phyloP scores from a whole-genome alignment of 1,140 invertebrate genomes.

The Metopolophium dirhodum region DNA sequence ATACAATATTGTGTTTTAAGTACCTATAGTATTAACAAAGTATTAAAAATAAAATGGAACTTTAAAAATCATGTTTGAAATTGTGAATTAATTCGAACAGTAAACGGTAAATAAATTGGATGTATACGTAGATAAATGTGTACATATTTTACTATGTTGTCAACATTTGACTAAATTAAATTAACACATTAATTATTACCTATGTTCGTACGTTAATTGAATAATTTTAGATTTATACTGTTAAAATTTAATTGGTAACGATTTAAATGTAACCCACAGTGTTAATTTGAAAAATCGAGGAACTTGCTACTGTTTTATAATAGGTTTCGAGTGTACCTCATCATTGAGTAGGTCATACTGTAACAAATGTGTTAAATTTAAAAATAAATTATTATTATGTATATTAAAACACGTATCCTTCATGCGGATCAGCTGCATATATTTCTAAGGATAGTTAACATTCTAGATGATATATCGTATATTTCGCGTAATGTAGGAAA shows the following conservation, averaged over 20 bases:
- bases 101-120: neutral
- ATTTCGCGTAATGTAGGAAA: neutral
- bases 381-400: neutral
- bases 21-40: neutral
- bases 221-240: neutral
- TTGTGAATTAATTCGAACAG: neutral
- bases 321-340: neutral
- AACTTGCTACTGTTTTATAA: neutral
- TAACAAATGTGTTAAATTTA: neutral
- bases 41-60: neutral
- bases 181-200: slow-evolving; percentile 7
- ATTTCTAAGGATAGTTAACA: neutral
- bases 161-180: neutral
- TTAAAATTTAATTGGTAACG: neutral
- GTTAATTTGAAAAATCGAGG: neutral
- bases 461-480: neutral
- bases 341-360: neutral
- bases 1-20: neutral
- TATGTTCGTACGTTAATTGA: neutral
- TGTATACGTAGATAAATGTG: neutral
- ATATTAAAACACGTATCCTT: no score
- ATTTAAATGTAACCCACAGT: neutral
- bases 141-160: slow-evolving; percentile 2
- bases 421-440: neutral
- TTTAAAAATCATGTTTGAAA: neutral